phyloP scores from a whole-genome alignment of 1,140 invertebrate species.

The Carposina sasakii region DNA sequence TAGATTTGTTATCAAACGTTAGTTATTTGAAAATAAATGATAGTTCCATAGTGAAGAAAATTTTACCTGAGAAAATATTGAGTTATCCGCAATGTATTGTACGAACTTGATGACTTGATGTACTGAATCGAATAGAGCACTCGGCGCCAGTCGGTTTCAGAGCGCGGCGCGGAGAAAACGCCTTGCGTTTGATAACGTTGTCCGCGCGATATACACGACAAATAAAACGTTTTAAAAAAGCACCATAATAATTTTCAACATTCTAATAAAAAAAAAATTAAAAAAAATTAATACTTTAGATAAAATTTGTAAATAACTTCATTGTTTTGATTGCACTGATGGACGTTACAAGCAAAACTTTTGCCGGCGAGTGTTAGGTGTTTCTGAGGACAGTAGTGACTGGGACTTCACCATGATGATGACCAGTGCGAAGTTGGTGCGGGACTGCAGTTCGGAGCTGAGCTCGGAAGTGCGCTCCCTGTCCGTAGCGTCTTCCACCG shows the following conservation, averaged over 20 bases:
- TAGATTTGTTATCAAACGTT: too few species aligned
- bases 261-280: neutral
- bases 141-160: conserved; percentile 36
- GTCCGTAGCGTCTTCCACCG: conserved; percentile 65
- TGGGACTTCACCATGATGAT: conserved; percentile 68
- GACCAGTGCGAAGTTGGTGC: conserved; percentile 70
- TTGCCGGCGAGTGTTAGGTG: too few species aligned
- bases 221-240: too few species aligned
- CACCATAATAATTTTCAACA: conserved; percentile 1
- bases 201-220: conserved; percentile 27
- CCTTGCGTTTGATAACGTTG: conserved; percentile 18
- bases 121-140: neutral
- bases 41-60: too few species aligned
- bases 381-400: conserved; percentile 10
- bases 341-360: too few species aligned
- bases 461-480: conserved; percentile 65
- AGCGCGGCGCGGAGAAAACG: conserved; percentile 37
- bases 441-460: conserved; percentile 69
- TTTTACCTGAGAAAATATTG: too few species aligned
- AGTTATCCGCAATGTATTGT: too few species aligned
- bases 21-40: too few species aligned
- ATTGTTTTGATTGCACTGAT: neutral
- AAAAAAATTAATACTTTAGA: conserved; percentile 5
- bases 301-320: neutral
- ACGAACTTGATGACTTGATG: too few species aligned